These are phyloP conservation scores for Argentina silus DNA, from an alignment of 2,797 vertebrate genomes.

Conservation along the genomic window DNA sequence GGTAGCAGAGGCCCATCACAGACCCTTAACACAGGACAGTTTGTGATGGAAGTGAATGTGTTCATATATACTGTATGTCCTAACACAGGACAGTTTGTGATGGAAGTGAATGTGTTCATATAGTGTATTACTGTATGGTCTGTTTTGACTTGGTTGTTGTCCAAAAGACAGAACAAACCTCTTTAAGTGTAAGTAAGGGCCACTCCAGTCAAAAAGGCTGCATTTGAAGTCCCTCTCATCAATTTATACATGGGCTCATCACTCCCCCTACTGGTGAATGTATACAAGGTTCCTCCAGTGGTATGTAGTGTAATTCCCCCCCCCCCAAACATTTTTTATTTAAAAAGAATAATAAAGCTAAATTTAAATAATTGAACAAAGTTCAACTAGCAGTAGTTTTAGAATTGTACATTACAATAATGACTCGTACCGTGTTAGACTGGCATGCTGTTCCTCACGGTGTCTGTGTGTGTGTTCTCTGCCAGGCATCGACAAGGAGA, in stretches of 20 bases:
- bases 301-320: no score
- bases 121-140: background rate
- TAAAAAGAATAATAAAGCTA: no score
- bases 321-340: no score
- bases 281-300: no score
- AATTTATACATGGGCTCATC: background rate
- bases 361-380: no score
- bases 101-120: background rate
- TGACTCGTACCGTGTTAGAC: background rate
- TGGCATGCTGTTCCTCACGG: background rate
- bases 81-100: background rate
- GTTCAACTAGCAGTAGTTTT: no score
- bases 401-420: no score
- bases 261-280: background rate
- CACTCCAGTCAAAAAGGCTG: background rate
- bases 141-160: background rate
- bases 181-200: background rate
- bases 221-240: background rate
- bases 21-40: background rate
- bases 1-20: background rate
- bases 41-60: background rate
- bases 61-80: background rate
- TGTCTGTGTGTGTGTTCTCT: background rate
- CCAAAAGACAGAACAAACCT: background rate
- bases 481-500: conserved; percentile 97